These are phyloP conservation scores for Calliopum simillimum DNA, from an alignment of 2,888 invertebrate species.

Conservation along the genomic window DNA sequence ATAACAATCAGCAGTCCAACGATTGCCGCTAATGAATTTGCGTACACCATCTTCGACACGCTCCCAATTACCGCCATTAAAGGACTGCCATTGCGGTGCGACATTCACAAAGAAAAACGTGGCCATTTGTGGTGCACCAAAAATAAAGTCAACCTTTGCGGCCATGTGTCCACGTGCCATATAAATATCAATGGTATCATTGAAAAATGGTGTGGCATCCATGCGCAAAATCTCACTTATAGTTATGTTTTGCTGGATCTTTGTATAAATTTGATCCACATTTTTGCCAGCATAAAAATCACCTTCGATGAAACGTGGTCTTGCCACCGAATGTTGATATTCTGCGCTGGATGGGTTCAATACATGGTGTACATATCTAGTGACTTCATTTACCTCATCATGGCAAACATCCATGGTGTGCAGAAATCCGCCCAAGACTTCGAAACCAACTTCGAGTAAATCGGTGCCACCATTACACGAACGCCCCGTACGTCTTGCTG, in stretches of 20 bases:
- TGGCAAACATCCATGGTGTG: constrained; percentile 66
- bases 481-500: constrained; percentile 54
- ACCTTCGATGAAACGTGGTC: constrained; percentile 61
- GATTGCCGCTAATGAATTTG: constrained; percentile 61
- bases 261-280: constrained; percentile 61
- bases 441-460: constrained; percentile 65
- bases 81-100: constrained; percentile 71
- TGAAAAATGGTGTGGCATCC: constrained; percentile 55
- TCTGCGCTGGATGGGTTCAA: constrained; percentile 66
- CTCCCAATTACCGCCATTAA: constrained; percentile 73
- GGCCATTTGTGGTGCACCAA: constrained; percentile 68
- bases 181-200: constrained; percentile 51
- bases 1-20: constrained; percentile 66
- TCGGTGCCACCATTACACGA: constrained; percentile 59
- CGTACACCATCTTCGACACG: constrained; percentile 68
- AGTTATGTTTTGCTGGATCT: constrained; percentile 61
- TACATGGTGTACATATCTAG: constrained; percentile 64
- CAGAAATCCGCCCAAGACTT: constrained; percentile 54
- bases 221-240: constrained; percentile 61
- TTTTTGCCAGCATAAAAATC: constrained; percentile 62
- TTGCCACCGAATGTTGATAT: constrained; percentile 64
- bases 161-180: constrained; percentile 70
- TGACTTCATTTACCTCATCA: constrained; percentile 60
- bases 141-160: constrained; percentile 70
- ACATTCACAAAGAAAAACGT: constrained; percentile 71